Conservation (phyloP, 2,888 invertebrate genomes). For the Sarcophaga carnaria region DNA sequence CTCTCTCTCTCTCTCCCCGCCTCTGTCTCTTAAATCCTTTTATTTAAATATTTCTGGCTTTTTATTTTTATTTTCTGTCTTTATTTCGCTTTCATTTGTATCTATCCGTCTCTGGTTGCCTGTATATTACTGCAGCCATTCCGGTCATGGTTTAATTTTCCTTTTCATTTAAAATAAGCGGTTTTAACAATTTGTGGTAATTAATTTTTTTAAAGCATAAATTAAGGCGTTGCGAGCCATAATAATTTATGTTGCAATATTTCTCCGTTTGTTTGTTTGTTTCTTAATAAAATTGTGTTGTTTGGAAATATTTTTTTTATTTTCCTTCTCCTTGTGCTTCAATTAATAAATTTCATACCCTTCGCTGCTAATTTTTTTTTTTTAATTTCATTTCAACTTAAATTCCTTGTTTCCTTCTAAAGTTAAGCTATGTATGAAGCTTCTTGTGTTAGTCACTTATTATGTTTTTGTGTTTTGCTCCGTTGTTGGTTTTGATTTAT, state of each 20-base stretch:
- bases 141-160: not conserved
- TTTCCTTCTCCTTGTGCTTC: constrained; percentile 16
- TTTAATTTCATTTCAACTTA: not conserved
- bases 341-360: constrained; percentile 52
- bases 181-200: constrained; percentile 72
- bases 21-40: not conserved
- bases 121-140: not conserved
- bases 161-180: constrained; percentile 27
- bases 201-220: constrained; percentile 74
- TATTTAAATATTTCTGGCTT: not conserved
- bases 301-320: not conserved
- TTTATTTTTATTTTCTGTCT: not conserved
- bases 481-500: constrained; percentile 65
- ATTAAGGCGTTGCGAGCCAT: constrained; percentile 71
- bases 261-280: not conserved
- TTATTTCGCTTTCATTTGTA: not conserved
- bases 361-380: not conserved
- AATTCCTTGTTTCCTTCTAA: constrained; percentile 15
- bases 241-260: constrained; percentile 30
- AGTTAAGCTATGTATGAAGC: not conserved
- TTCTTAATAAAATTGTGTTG: constrained; percentile 22
- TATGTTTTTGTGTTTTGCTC: constrained; percentile 21
- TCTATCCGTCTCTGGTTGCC: not conserved
- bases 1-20: not conserved
- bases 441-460: not conserved